These are phyloP conservation scores for Oxytorus armatus DNA, from an alignment of 2,888 invertebrate species.

Conservation along the genomic window DNA sequence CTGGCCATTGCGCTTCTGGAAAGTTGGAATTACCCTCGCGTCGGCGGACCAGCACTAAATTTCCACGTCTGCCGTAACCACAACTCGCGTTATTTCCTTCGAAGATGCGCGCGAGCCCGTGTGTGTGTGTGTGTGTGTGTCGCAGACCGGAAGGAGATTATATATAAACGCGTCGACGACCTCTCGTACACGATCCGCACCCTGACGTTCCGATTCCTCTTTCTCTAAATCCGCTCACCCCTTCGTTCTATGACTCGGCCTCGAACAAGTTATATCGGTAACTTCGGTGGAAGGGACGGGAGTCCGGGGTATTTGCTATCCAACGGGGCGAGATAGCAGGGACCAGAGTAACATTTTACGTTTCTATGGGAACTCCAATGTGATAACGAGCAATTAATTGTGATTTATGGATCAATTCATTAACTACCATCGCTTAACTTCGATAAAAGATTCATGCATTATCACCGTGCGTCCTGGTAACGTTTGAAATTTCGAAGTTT, in stretches of 20 bases:
- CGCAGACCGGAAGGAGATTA: constrained; percentile 30
- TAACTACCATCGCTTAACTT: too few species aligned
- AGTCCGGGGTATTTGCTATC: not conserved
- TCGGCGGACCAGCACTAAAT: constrained; percentile 54
- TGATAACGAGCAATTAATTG: too few species aligned
- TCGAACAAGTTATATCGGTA: not conserved
- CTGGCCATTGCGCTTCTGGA: constrained; percentile 40
- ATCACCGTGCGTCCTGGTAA: too few species aligned
- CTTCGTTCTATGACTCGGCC: not conserved
- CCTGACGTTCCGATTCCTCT: too few species aligned
- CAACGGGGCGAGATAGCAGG: too few species aligned
- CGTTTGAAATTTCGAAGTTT: too few species aligned
- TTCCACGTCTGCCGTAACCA: constrained; percentile 55
- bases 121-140: too few species aligned
- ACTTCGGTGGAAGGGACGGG: not conserved
- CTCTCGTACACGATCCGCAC: constrained; percentile 2
- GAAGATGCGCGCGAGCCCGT: constrained; percentile 50
- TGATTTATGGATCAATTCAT: too few species aligned
- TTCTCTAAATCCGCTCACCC: not conserved
- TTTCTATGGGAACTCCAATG: too few species aligned
- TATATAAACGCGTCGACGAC: constrained; percentile 5
- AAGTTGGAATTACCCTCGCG: constrained; percentile 63
- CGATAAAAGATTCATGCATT: too few species aligned
- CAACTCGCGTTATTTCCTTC: constrained; percentile 57
- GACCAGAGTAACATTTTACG: too few species aligned